Evolutionary conservation across 2,113 vertebrate genomes (phyloP).

Genomic region (Pampusana beccarii): DNA sequence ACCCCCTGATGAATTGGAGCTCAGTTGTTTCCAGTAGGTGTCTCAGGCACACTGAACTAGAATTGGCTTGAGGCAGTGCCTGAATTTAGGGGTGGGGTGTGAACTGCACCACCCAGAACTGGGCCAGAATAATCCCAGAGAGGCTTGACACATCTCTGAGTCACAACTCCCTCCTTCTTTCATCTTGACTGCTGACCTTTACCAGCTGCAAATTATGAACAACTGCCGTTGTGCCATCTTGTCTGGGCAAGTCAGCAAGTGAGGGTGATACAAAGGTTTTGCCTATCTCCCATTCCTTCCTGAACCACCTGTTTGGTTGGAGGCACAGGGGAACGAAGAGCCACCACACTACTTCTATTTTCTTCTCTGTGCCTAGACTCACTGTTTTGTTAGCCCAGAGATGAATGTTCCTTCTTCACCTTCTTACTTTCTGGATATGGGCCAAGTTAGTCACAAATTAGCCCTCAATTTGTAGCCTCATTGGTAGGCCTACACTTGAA

Average conservation of each 20-base stretch:
- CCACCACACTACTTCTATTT: neutral
- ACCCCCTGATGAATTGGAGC: neutral
- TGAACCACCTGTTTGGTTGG: neutral
- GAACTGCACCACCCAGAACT: neutral
- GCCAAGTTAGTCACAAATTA: neutral
- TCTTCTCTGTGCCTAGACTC: neutral
- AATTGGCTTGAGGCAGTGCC: slow-evolving; percentile 4
- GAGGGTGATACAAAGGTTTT: neutral
- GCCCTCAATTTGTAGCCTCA: neutral
- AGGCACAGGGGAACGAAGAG: neutral
- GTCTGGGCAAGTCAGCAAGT: neutral
- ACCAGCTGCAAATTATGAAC: slow-evolving; percentile 16
- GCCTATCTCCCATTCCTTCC: neutral
- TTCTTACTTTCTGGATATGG: neutral
- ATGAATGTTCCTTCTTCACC: neutral
- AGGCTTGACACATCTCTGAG: slow-evolving; percentile 41
- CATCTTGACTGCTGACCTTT: slow-evolving; percentile 51
- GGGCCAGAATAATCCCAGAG: slow-evolving; percentile 4
- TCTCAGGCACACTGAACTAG: neutral
- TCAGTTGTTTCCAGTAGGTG: neutral
- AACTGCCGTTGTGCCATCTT: neutral
- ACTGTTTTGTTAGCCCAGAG: neutral
- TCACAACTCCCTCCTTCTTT: slow-evolving; percentile 17
- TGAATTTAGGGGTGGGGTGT: slow-evolving; percentile 25
- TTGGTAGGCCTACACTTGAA: neutral